Evolutionary conservation across 2,888 invertebrate genomes (phyloP), one percentile per base, ranked within the genome.

Genomic region (Melinaea menophilus): DNA sequence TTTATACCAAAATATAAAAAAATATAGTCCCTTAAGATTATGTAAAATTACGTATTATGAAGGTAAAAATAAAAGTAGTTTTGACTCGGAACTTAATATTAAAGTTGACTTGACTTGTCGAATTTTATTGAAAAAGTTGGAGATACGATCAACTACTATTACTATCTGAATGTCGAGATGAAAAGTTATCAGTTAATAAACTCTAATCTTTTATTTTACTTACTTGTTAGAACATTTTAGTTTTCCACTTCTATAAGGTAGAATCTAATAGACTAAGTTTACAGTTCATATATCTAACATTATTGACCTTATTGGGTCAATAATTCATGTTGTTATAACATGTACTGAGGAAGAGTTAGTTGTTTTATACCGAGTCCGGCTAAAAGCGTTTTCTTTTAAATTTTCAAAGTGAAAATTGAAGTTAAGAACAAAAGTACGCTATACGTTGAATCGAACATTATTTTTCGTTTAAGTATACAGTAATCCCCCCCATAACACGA

Each of bases 301-400:
- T 22, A 22, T 22, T 22, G 82, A 81, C 77, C 73, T 82, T 77
- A 82, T 84, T 77, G 73, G 74, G 85, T 81, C 79, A 85, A 81
- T 81, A 76, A 69, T 82, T 82, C 82, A 82, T 79, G 79, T 81
- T 76, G 75, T 75, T 74, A 68, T 75, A 71, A 71, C 66, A 72
- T 75, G 74, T 76, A 77, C 75, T 22, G 22, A 22, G 22, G 22
- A 22, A 22, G 75, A 81, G 85, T 85, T 88, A 84, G 86, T 88
- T 86, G 86, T 84, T 81, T 79, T 75, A 74, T 70, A 73, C 74
- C 72, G 78, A 75, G 71, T 68, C 71, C 71, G 76, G 79, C 81
- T 88, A 85, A 88, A 89, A 87, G 88, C 82, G 78, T 86, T 87
- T 85, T 82, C 79, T 79, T 84, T 22, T 88, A 84, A 86, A 89